Evolutionary conservation across 2,113 vertebrate genomes (phyloP), one percentile per base, ranked within the genome.

Genomic region (Hystrix brachyura): DNA sequence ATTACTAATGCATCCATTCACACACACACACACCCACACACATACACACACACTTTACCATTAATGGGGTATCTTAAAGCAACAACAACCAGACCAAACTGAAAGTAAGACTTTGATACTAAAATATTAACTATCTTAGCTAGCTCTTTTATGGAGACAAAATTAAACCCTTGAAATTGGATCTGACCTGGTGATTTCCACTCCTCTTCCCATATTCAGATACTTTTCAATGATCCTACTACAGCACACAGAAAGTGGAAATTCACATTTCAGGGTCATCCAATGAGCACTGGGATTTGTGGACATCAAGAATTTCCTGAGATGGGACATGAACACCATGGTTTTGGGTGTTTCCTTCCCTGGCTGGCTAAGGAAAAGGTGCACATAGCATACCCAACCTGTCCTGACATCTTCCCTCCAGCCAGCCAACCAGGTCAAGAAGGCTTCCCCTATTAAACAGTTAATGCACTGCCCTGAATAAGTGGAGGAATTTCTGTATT

Each of bases 31-130:
- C 10, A 69, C 32, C 60, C 32, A 55, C 1, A 32, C 21, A 60
- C 12, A 79, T 0, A 55, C 13, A 55, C 7, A 84, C 3, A 84
- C n/a, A 51, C 1, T 80, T 18, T 43, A 64, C 34, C 53, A 92
- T 46, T 80, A 85, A 59, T 0, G 88, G 48, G 21, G 78, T 89
- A 96, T 94, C 78, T 95, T 87, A 90, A 80, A 87, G 51, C 15
- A 84, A 71, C 3, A 80, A 3, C 34, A 59, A 87, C 11, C 76
- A 69, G 29, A 82, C 72, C 57, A 55, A 81, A n/a, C 9, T 53
- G 23, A 74, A 65, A 69, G 62, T 57, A 57, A 90, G 76, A 46
- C 29, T 90, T 90, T 57, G 48, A 83, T 72, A 7, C 21, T 57
- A 59, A 94, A 74, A 74, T 67, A 76, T 14, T 87, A 94, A 87